Evolutionary conservation across 2,113 vertebrate species (phyloP).

Genomic region (Anser cygnoides): DNA sequence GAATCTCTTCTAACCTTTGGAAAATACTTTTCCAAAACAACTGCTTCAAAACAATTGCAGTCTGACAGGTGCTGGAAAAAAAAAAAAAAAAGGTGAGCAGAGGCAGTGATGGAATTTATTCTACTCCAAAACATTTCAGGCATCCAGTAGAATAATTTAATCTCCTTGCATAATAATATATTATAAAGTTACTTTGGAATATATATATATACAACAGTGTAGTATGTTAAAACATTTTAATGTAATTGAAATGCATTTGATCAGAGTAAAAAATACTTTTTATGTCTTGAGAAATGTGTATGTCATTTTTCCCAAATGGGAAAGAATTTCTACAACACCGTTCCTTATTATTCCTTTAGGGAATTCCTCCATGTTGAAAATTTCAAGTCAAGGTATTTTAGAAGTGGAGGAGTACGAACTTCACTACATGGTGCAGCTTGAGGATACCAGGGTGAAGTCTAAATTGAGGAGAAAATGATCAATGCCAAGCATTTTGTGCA

Average conservation of each 20-base stretch:
- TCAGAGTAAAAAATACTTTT: background rate
- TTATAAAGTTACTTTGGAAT: background rate
- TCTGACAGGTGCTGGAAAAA: background rate
- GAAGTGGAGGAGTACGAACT: background rate
- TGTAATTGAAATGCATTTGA: background rate
- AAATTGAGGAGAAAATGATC: background rate
- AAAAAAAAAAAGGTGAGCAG: background rate
- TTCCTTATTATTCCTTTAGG: background rate
- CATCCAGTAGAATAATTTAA: background rate
- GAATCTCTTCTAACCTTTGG: background rate
- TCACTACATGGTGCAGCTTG: background rate
- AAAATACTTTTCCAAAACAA: background rate
- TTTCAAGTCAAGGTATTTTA: background rate
- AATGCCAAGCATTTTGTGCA: background rate
- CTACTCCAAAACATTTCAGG: background rate
- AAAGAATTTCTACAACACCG: background rate
- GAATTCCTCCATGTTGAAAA: background rate
- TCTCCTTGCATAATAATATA: background rate
- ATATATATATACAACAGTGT: background rate
- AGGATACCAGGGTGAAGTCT: background rate
- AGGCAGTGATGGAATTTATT: background rate
- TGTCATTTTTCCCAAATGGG: background rate
- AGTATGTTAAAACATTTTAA: background rate
- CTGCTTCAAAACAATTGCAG: background rate
- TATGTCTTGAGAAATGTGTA: background rate